Conservation (phyloP, 2,888 invertebrate species). For the Trissolcus japonicus region DNA sequence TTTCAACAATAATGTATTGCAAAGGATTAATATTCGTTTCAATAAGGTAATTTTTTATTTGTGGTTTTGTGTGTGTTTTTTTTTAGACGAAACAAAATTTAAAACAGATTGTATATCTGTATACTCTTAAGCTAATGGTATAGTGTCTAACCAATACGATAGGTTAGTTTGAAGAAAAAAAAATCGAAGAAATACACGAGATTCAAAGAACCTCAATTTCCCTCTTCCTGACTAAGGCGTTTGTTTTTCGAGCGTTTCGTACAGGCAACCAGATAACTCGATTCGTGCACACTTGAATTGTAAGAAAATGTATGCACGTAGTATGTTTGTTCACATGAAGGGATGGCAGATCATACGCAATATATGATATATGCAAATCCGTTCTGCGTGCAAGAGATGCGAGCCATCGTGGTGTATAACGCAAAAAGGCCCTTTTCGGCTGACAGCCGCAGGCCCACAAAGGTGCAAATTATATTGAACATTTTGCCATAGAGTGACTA, state of each 20-base stretch:
- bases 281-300: constrained; percentile 33
- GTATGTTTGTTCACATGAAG: constrained; percentile 29
- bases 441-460: constrained; percentile 48
- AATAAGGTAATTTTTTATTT: not conserved
- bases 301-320: constrained; percentile 34
- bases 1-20: no score
- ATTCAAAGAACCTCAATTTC: constrained; percentile 59
- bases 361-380: constrained; percentile 44
- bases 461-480: constrained; percentile 48
- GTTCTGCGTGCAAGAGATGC: constrained; percentile 34
- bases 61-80: not conserved
- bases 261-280: constrained; percentile 36
- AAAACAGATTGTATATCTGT: constrained; percentile 23
- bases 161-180: constrained; percentile 5
- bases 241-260: constrained; percentile 41
- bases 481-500: constrained; percentile 16
- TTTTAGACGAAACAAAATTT: not conserved
- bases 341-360: constrained; percentile 34
- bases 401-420: constrained; percentile 21
- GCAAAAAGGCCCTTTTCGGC: constrained; percentile 14
- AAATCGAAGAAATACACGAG: constrained; percentile 11
- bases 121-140: constrained; percentile 13
- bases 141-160: constrained; percentile 1
- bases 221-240: constrained; percentile 52
- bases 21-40: no score